A percentile compares a stretch with the other conserved stretches of the same genome.
Evolutionary conservation across 23 tunicate species (phyloP).

Genomic region (Styela plicata): DNA sequence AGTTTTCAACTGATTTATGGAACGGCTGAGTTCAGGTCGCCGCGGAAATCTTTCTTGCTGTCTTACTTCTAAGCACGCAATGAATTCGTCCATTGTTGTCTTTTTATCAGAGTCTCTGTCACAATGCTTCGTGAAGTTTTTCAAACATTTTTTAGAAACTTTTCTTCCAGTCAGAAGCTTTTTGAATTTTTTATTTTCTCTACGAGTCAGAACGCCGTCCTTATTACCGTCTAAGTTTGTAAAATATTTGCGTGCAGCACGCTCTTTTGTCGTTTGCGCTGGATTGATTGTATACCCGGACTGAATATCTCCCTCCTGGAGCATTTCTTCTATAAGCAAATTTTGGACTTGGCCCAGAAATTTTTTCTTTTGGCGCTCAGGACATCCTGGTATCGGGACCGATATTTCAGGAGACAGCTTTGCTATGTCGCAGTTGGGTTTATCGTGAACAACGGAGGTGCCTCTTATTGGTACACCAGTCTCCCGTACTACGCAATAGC

Average conservation of each 20-base stretch:
- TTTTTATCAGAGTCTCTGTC: conserved; percentile 20
- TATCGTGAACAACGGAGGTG: conserved; percentile 1
- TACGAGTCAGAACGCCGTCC: conserved; percentile 9
- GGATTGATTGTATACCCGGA: not conserved
- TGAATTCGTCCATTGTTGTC: conserved; percentile 14
- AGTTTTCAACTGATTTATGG: conserved; percentile 11
- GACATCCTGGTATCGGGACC: conserved; percentile 28
- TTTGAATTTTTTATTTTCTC: conserved; percentile 22
- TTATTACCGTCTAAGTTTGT: conserved; percentile 1
- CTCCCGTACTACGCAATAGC: conserved; percentile 21
- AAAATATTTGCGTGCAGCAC: conserved; percentile 20
- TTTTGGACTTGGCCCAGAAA: conserved; percentile 3
- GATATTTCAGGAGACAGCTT: conserved; percentile 5
- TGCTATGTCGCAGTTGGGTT: conserved; percentile 17
- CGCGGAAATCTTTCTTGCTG: conserved; percentile 14
- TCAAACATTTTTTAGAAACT: conserved; percentile 24
- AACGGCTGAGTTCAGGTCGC: not conserved
- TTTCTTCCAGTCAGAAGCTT: not conserved
- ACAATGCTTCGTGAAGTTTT: conserved; percentile 18
- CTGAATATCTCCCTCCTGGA: not conserved
- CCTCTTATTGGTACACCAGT: conserved; percentile 22
- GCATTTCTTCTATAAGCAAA: conserved; percentile 12
- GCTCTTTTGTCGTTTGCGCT: conserved; percentile 2
- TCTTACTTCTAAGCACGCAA: conserved; percentile 26
- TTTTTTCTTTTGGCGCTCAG: not conserved